A percentile compares a stretch with the other conserved stretches of the same genome.
These are phyloP conservation scores for Crocuta crocuta DNA, from an alignment of 2,113 vertebrate genomes.

Conservation along the genomic window DNA sequence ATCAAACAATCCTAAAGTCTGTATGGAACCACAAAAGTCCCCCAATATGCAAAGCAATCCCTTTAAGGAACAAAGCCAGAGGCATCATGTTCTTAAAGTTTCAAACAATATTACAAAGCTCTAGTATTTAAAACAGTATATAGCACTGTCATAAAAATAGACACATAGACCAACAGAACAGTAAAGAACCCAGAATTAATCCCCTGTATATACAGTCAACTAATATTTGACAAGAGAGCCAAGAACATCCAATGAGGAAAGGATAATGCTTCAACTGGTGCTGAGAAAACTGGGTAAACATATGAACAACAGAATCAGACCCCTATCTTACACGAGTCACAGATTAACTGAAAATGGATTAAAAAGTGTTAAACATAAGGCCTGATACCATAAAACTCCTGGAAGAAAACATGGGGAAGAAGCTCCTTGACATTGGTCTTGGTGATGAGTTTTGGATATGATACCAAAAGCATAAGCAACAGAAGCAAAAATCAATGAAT, in stretches of 20 bases:
- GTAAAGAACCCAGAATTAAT: neutral
- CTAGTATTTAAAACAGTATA: neutral
- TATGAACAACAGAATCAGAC: neutral
- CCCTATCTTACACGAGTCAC: neutral
- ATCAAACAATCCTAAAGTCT: neutral
- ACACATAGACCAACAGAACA: neutral
- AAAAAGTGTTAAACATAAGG: neutral
- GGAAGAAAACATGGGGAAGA: neutral
- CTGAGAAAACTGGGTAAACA: neutral
- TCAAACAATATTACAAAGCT: neutral
- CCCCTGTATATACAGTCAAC: neutral
- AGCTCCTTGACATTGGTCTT: neutral
- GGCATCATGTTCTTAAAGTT: neutral
- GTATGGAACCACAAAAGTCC: neutral
- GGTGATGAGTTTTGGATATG: neutral
- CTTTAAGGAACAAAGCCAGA: neutral
- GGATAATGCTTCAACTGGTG: neutral
- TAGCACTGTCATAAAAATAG: neutral
- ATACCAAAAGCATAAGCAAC: neutral
- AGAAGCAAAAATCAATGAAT: neutral
- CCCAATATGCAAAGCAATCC: neutral
- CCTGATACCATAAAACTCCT: neutral
- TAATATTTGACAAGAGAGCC: neutral
- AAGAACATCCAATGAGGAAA: neutral
- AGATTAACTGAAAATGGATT: neutral